Evolutionary conservation across 2,888 invertebrate genomes (phyloP).

Genomic region (Leptinotarsa haldemani): DNA sequence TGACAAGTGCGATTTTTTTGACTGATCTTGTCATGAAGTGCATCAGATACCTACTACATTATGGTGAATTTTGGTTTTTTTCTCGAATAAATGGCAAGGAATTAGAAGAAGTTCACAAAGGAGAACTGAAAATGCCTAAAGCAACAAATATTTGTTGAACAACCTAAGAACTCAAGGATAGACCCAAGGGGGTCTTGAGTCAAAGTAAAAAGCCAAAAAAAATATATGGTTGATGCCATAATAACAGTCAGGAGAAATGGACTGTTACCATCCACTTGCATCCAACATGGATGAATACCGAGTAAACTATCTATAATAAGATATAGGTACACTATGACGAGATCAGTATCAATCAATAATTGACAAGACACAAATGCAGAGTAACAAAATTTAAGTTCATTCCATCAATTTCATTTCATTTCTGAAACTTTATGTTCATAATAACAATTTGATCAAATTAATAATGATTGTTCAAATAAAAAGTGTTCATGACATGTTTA

Average conservation of each 20-base stretch:
- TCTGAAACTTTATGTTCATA: too few relatives aligned
- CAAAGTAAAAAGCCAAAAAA: not conserved
- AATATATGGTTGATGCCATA: not conserved
- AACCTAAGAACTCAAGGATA: not conserved
- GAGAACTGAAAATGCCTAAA: not conserved
- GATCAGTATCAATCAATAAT: too few relatives aligned
- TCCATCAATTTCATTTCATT: too few relatives aligned
- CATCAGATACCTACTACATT: not conserved
- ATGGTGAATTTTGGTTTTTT: not conserved
- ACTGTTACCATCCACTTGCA: not conserved
- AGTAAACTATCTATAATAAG: not conserved
- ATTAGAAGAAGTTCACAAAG: too few relatives aligned
- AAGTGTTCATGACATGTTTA: too few relatives aligned
- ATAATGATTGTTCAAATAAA: too few relatives aligned
- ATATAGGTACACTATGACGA: not conserved
- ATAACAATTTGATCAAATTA: too few relatives aligned
- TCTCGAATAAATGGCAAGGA: not conserved
- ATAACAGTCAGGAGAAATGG: not conserved
- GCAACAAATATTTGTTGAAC: not conserved
- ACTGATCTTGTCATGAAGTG: not conserved
- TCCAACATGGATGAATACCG: not conserved
- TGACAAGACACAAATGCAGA: too few relatives aligned
- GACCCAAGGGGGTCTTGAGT: not conserved
- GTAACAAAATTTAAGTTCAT: too few relatives aligned
- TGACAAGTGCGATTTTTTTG: not conserved